Evolutionary conservation across 2,888 invertebrate genomes (phyloP).

Genomic region (Allolobophora icterica): DNA sequence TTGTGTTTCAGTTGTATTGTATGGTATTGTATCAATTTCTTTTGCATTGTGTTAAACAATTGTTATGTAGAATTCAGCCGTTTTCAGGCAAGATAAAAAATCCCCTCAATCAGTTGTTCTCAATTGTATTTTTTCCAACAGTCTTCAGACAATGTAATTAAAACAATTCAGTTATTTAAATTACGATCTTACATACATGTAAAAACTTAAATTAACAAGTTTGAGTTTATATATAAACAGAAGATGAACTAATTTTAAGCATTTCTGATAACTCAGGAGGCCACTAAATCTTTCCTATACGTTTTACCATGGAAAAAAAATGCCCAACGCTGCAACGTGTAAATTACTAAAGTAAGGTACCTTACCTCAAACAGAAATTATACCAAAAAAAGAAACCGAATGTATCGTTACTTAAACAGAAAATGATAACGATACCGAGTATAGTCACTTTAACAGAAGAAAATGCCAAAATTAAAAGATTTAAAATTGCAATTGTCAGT

Average conservation of each 20-base stretch:
- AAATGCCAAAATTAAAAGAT: neutral
- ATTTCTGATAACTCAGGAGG: neutral
- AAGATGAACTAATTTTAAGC: neutral
- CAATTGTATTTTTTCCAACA: neutral
- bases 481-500: neutral
- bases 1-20: neutral
- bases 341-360: too few species aligned
- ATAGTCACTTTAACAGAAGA: neutral
- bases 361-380: too few species aligned
- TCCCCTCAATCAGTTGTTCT: neutral
- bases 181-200: neutral
- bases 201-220: slow-evolving; percentile 12
- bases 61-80: too few species aligned
- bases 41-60: neutral
- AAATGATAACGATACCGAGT: neutral
- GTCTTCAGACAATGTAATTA: neutral
- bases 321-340: neutral
- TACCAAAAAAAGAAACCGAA: neutral
- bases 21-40: neutral
- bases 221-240: too few species aligned
- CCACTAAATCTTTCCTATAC: neutral
- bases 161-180: neutral
- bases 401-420: neutral
- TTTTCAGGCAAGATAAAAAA: too few species aligned
- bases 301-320: neutral